These are phyloP conservation scores for Mionectes macconnelli DNA, from an alignment of 2,113 vertebrate species.

Conservation along the genomic window DNA sequence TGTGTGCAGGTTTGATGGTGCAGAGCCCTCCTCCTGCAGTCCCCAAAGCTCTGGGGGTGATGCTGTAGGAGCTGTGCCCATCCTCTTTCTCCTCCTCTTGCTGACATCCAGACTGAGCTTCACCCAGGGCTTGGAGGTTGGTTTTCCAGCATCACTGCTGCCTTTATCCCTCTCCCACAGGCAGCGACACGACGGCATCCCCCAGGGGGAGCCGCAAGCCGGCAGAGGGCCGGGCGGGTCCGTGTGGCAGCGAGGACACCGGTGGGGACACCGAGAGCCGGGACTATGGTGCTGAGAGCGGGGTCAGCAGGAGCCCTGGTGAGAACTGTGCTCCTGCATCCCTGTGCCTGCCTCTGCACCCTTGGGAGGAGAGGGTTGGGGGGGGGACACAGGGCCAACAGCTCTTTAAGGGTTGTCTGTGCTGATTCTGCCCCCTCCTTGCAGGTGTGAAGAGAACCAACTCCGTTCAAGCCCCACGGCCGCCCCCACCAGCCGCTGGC, in stretches of 20 bases:
- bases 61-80: fast-evolving
- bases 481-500: neutral
- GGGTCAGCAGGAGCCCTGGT: slow-evolving; percentile 69
- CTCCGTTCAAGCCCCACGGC: slow-evolving; percentile 68
- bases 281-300: neutral
- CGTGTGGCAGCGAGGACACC: neutral
- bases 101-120: neutral
- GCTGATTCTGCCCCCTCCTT: neutral
- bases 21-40: neutral
- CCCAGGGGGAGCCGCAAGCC: slow-evolving; percentile 59
- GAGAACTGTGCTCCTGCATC: neutral
- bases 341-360: neutral
- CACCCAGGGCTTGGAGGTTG: fast-evolving
- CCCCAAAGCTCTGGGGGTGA: neutral
- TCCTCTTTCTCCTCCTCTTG: neutral
- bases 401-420: fast-evolving
- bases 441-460: slow-evolving; percentile 72
- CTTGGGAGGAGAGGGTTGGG: fast-evolving
- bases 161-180: slow-evolving; percentile 21
- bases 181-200: neutral
- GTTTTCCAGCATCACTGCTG: neutral
- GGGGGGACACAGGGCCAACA: fast-evolving
- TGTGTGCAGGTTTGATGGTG: fast-evolving
- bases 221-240: slow-evolving; percentile 44
- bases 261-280: slow-evolving; percentile 18